Conservation (phyloP, 2,797 vertebrate species). For the Chiroxiphia lanceolata region DNA sequence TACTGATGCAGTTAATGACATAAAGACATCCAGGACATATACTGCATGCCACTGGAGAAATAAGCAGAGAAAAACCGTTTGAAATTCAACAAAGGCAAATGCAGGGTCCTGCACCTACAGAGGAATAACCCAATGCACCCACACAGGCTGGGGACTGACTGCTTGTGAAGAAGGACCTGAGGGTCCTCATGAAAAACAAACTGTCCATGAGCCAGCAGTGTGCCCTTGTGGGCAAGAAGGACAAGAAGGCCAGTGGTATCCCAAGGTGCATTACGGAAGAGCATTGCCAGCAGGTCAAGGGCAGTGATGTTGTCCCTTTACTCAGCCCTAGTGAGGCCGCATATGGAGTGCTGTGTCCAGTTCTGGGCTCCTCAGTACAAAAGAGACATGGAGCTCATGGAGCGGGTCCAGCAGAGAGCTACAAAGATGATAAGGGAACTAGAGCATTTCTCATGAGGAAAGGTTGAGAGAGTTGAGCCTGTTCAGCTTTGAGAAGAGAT, state of each 20-base stretch:
- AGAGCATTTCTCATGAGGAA: not conserved
- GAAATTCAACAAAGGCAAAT: not conserved
- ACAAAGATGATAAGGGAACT: not conserved
- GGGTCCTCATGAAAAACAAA: not conserved
- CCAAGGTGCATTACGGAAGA: not conserved
- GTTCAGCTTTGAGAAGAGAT: not conserved
- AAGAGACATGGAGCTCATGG: not conserved
- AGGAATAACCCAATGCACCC: not conserved
- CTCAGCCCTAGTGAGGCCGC: not conserved
- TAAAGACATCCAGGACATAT: not conserved
- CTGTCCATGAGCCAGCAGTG: not conserved
- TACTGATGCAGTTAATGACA: not conserved
- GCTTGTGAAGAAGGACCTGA: not conserved
- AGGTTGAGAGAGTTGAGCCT: not conserved
- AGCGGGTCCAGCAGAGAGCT: not conserved
- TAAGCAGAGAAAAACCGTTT: fast-evolving
- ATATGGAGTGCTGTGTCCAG: not conserved
- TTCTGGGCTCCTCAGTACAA: not conserved
- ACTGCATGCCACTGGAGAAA: not conserved
- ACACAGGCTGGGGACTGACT: not conserved
- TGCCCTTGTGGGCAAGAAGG: not conserved
- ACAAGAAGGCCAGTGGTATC: not conserved
- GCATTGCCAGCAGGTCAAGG: not conserved
- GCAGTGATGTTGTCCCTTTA: not conserved
- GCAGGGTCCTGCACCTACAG: not conserved